These are phyloP conservation scores for Trichoplusia ni DNA, from an alignment of 1,140 invertebrate genomes.

Conservation along the genomic window DNA sequence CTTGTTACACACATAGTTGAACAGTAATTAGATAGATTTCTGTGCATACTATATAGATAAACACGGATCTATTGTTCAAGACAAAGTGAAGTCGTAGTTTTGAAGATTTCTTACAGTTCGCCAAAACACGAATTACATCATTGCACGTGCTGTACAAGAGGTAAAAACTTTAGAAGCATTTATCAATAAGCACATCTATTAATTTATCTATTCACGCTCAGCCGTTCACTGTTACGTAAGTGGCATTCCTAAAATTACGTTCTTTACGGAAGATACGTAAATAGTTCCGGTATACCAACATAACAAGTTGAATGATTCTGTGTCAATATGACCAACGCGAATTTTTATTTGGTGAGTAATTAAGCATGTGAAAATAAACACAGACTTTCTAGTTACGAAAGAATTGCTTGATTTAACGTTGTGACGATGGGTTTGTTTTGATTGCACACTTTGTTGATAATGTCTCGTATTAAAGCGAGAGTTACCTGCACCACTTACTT, in stretches of 20 bases:
- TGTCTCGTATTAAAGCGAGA: slow-evolving; percentile 49
- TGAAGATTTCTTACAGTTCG: neutral
- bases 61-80: neutral
- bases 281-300: slow-evolving; percentile 31
- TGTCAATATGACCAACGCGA: slow-evolving; percentile 14
- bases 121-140: slow-evolving; percentile 25
- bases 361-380: slow-evolving; percentile 14
- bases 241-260: slow-evolving; percentile 27
- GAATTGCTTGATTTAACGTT: slow-evolving; percentile 59
- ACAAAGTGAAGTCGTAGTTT: too few species aligned
- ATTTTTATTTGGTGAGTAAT: slow-evolving; percentile 4
- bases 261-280: slow-evolving; percentile 33
- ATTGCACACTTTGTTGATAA: slow-evolving; percentile 47
- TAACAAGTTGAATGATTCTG: neutral
- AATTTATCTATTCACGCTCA: slow-evolving; percentile 32
- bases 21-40: neutral
- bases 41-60: slow-evolving; percentile 9
- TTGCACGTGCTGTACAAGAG: slow-evolving; percentile 23
- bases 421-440: slow-evolving; percentile 52
- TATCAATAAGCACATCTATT: slow-evolving; percentile 23
- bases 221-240: slow-evolving; percentile 32
- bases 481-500: slow-evolving; percentile 28
- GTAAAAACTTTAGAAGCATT: slow-evolving; percentile 18
- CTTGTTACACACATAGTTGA: neutral
- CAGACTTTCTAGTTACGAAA: slow-evolving; percentile 74